Base-by-base conservation (phyloP, 1,140 invertebrate genomes). In the Heliconius hewitsoni region DNA sequence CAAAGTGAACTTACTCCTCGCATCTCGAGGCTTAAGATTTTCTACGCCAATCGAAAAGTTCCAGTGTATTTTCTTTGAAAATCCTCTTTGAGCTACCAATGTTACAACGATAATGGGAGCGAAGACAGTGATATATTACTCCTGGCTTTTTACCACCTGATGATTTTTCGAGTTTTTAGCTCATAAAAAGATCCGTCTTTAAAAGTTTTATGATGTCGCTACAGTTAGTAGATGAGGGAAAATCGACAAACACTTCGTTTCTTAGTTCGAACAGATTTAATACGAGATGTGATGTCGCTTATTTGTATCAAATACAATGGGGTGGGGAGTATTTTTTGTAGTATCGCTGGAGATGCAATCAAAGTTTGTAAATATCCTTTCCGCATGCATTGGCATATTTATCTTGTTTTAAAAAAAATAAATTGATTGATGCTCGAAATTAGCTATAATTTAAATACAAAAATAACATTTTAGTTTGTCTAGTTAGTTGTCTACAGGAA, bases 51-150 rank as follows among this genome's bases (percentile, higher is more conserved):
- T 71, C 66, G 27, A 71, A 71, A 23, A 57, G 55, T 57, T n/a
- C 9, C 55, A 57, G 27, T 71, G 42, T 13, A 42, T 42, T 42
- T 71, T 71, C 66, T 18, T 37, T 71, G 30, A 13, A 71, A 37
- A 71, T 71, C 18, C 16, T 19, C 34, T 71, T 71, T 71, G 37
- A 37, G 66, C 37, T 18, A 37, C 66, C 37, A 71, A 71, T 71
- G 66, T 71, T 18, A 71, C 66, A 18, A 71, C 66, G 11, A 71
- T 71, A 11, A 71, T 34, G 4, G 34, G 13, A 34, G 66, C 34
- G 66, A 57, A 16, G 66, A 71, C 66, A 71, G 66, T 71, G 27
- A 71, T 71, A 34, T 71, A 71, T 34, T 16, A 71, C 55, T 57
- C 19, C 19, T 57, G 55, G 55, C n/a, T 57, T 57, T 57, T 57